A percentile compares a stretch with the other conserved stretches of the same genome.
Conservation (phyloP, 2,888 invertebrate genomes). For the Drosophila cognata region DNA sequence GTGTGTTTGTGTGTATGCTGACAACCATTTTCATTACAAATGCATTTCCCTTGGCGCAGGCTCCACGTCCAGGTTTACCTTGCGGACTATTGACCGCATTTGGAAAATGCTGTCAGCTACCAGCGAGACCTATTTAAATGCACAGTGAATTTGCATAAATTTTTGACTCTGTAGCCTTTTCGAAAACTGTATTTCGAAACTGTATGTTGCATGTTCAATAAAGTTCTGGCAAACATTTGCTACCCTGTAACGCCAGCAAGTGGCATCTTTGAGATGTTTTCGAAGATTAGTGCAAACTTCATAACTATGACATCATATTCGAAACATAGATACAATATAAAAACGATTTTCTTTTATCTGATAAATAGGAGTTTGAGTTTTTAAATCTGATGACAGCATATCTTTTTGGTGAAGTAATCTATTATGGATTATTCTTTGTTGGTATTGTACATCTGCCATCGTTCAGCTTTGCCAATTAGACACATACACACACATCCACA, state of each 20-base stretch:
- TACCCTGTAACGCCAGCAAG: slow-evolving; percentile 10
- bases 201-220: slow-evolving; percentile 16
- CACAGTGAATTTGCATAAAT: slow-evolving; percentile 76
- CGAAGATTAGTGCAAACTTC: neutral
- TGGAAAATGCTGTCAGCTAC: slow-evolving; percentile 39
- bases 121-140: slow-evolving; percentile 62
- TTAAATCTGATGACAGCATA: neutral
- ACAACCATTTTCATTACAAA: slow-evolving; percentile 67
- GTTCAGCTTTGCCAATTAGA: slow-evolving; percentile 57
- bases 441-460: slow-evolving; percentile 9
- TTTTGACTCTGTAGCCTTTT: slow-evolving; percentile 23
- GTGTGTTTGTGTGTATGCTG: slow-evolving; percentile 21
- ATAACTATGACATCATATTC: neutral
- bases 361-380: neutral
- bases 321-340: neutral
- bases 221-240: slow-evolving; percentile 19
- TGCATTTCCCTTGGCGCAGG: slow-evolving; percentile 65
- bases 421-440: neutral
- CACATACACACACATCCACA: slow-evolving; percentile 14
- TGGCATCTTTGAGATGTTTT: neutral
- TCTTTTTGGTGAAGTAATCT: neutral
- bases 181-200: slow-evolving; percentile 8
- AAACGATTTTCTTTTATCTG: neutral
- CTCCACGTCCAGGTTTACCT: slow-evolving; percentile 5
- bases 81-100: slow-evolving; percentile 74